Percentiles rank a stretch among this genome's conserved stretches.
These are phyloP conservation scores for Brachionus rubens DNA, from an alignment of 1,140 invertebrate genomes.

Conservation along the genomic window DNA sequence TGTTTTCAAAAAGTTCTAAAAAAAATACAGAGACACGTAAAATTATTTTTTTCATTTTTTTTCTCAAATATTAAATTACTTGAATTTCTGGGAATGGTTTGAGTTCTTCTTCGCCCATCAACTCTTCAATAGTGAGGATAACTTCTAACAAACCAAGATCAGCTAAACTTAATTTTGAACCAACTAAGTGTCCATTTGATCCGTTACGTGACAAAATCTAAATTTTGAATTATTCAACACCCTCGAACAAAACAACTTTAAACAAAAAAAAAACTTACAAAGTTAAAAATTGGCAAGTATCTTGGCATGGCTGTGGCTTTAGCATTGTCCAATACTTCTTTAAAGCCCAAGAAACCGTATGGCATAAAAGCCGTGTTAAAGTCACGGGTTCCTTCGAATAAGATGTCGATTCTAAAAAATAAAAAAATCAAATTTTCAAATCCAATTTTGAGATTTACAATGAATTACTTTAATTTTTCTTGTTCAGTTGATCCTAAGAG, in stretches of 20 bases:
- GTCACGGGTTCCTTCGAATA: slow-evolving; percentile 23
- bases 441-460: not conserved
- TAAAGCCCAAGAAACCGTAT: slow-evolving; percentile 13
- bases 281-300: slow-evolving; percentile 35
- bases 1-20: slow-evolving; percentile 23
- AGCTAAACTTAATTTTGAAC: slow-evolving; percentile 13
- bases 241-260: not conserved
- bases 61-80: not conserved
- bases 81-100: slow-evolving; percentile 41
- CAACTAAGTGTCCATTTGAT: slow-evolving; percentile 41
- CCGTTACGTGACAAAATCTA: slow-evolving; percentile 14
- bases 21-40: not conserved
- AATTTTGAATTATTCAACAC: not conserved
- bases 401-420: slow-evolving; percentile 1
- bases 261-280: not conserved
- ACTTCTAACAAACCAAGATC: slow-evolving; percentile 39
- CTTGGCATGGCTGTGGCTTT: slow-evolving; percentile 19
- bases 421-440: not conserved
- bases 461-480: slow-evolving; percentile 15
- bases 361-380: slow-evolving; percentile 41
- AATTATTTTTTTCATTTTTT: not conserved
- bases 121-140: slow-evolving; percentile 33
- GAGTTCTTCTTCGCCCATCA: slow-evolving; percentile 23
- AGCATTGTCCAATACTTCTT: slow-evolving; percentile 39
- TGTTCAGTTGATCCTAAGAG: slow-evolving; percentile 19